Conservation (phyloP, 2,113 vertebrate genomes). For the Centropus bengalensis region DNA sequence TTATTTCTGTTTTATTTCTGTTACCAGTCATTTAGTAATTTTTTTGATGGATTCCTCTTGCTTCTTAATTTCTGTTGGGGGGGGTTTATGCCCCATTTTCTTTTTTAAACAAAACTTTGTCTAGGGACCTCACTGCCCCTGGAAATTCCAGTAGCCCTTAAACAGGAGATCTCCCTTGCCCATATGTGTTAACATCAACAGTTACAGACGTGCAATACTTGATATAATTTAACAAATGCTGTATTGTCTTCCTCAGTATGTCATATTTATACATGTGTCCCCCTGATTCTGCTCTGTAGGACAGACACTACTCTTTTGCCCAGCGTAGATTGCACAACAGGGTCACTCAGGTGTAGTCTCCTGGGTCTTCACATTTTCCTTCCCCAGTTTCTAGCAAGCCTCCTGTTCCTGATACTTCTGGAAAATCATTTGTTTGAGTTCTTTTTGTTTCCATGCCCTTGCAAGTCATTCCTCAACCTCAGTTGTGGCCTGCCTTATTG, state of each 20-base stretch:
- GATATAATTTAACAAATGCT: background rate
- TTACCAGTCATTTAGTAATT: background rate
- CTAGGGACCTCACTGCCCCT: background rate
- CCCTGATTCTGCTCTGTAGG: background rate
- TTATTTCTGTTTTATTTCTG: background rate
- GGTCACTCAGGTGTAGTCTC: background rate
- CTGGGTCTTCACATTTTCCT: background rate
- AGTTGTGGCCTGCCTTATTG: background rate
- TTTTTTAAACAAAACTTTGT: background rate
- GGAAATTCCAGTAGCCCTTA: background rate
- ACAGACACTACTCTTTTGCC: background rate
- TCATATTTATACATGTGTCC: background rate
- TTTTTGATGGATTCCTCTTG: background rate
- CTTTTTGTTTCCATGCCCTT: background rate
- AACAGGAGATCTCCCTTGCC: background rate
- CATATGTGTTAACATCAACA: background rate
- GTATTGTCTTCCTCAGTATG: background rate
- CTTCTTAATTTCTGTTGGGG: background rate
- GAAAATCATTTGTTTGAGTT: background rate
- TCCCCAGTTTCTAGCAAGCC: background rate
- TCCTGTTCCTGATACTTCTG: background rate
- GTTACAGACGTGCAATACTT: background rate
- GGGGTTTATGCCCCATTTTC: too few species aligned
- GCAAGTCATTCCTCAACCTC: background rate
- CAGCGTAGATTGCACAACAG: background rate